Percentiles rank a stretch among this genome's conserved stretches.
Evolutionary conservation across 2,888 invertebrate genomes (phyloP).

Genomic region (Drosophila prostipennis): DNA sequence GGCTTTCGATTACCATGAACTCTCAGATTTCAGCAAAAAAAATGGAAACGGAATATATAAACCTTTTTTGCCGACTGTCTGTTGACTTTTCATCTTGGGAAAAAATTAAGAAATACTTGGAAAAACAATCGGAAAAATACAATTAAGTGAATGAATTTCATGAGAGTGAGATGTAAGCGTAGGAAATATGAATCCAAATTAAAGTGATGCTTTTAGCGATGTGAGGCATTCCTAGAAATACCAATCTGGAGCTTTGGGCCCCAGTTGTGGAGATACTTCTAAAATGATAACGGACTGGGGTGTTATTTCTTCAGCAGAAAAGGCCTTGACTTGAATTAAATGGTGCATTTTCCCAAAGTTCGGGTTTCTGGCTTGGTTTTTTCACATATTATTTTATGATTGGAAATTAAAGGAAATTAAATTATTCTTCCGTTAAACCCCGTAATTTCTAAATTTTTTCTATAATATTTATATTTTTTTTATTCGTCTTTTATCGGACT

Average conservation of each 20-base stretch:
- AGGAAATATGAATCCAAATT: constrained; percentile 18
- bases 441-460: too few species aligned
- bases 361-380: too few species aligned
- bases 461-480: too few species aligned
- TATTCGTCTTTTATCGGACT: too few species aligned
- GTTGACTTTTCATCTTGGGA: constrained; percentile 27
- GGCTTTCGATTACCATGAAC: constrained; percentile 23
- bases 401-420: too few species aligned
- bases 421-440: too few species aligned
- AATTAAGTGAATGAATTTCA: constrained; percentile 20
- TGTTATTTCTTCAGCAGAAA: too few species aligned
- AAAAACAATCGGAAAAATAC: constrained; percentile 32
- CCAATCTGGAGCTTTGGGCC: background rate
- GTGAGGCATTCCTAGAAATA: background rate
- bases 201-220: background rate
- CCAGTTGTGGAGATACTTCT: background rate
- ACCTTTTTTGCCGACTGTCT: constrained; percentile 22
- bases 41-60: constrained; percentile 2
- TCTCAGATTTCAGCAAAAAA: background rate
- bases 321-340: background rate
- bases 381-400: too few species aligned
- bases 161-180: background rate
- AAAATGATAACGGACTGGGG: too few species aligned
- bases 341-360: too few species aligned
- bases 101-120: constrained; percentile 22